These are phyloP conservation scores for Ryuthela nishihirai DNA, from an alignment of 2,888 invertebrate genomes.

Conservation along the genomic window DNA sequence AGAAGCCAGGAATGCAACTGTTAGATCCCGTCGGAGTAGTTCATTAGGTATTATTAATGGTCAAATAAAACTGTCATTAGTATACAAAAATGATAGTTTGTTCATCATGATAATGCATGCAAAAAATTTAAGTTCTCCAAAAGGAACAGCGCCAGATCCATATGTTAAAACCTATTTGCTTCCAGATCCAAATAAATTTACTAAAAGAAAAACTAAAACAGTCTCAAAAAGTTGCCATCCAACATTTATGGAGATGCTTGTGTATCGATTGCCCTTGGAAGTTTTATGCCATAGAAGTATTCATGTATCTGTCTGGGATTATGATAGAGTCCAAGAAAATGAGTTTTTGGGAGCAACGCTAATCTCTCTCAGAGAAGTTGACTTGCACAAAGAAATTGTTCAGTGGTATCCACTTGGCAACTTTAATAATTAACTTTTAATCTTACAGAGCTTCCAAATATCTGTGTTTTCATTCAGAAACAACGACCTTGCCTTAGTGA, in stretches of 20 bases:
- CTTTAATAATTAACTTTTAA: slow-evolving; percentile 5
- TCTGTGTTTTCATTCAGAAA: too few relatives aligned
- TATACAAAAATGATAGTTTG: slow-evolving; percentile 68
- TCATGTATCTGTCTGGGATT: slow-evolving; percentile 94
- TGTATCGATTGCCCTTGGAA: slow-evolving; percentile 34
- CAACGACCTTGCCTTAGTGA: too few relatives aligned
- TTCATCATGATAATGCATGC: slow-evolving; percentile 87
- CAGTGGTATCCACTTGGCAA: slow-evolving; percentile 78
- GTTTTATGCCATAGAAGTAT: slow-evolving; percentile 54
- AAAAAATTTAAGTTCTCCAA: slow-evolving; percentile 71
- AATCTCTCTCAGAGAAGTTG: slow-evolving; percentile 67
- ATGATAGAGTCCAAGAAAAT: slow-evolving; percentile 89
- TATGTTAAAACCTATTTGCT: slow-evolving; percentile 69
- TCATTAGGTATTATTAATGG: slow-evolving; percentile 55
- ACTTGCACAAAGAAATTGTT: slow-evolving; percentile 71
- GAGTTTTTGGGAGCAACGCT: slow-evolving; percentile 90
- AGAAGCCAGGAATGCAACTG: slow-evolving; percentile 6
- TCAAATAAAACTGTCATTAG: slow-evolving; percentile 71
- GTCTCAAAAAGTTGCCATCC: slow-evolving; percentile 89
- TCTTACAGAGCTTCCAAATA: too few relatives aligned
- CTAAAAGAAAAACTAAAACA: slow-evolving; percentile 94
- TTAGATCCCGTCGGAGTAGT: slow-evolving; percentile 16
- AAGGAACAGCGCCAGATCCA: slow-evolving; percentile 57
- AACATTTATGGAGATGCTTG: slow-evolving; percentile 70
- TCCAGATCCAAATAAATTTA: slow-evolving; percentile 85